phyloP scores from a whole-genome alignment of 1,140 invertebrate species.

The Hyposmocoma kahamanoa region DNA sequence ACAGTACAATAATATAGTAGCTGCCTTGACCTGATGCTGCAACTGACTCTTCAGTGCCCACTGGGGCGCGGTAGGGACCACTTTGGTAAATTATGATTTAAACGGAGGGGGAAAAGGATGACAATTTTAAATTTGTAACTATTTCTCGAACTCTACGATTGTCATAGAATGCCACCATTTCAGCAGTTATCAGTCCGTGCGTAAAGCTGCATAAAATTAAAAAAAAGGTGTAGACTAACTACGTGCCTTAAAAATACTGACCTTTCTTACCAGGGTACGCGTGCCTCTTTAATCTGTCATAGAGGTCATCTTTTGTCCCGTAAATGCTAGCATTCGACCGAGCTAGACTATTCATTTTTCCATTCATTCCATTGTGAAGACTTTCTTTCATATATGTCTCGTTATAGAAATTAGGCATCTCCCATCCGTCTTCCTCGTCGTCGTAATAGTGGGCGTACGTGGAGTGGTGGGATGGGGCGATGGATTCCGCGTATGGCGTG shows the following conservation, averaged over 20 bases:
- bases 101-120: no score
- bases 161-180: no score
- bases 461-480: conserved; percentile 95
- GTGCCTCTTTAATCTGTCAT: conserved; percentile 95
- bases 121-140: no score
- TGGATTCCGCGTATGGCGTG: conserved; percentile 94
- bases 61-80: no score
- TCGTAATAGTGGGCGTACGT: conserved; percentile 97
- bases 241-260: conserved; percentile 70
- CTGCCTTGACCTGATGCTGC: no score
- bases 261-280: conserved; percentile 97
- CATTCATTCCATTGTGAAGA: conserved; percentile 82
- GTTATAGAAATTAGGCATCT: conserved; percentile 98
- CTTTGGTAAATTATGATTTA: no score
- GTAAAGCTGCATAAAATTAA: conserved; percentile 36
- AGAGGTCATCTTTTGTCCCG: conserved; percentile 96
- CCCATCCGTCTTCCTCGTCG: conserved; percentile 96
- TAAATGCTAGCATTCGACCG: conserved; percentile 95
- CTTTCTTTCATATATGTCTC: conserved; percentile 97
- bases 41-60: no score
- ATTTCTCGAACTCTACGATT: no score
- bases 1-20: no score
- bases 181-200: conserved; percentile 11
- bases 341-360: conserved; percentile 91
- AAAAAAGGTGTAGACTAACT: conserved; percentile 44